These are phyloP conservation scores for Cebus imitator DNA, from an alignment of 2,113 vertebrate species.

Conservation along the genomic window DNA sequence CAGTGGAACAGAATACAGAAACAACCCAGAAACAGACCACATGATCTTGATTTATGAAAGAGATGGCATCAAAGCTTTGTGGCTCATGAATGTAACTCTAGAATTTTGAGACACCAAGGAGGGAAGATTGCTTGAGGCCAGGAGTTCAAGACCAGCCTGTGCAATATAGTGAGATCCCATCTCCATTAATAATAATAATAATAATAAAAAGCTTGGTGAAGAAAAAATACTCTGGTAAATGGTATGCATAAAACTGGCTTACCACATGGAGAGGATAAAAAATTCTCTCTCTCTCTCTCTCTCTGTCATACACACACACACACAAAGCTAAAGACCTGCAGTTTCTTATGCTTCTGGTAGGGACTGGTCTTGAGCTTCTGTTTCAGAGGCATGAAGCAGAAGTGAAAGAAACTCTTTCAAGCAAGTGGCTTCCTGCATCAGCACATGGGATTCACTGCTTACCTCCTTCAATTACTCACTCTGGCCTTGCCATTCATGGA, in stretches of 20 bases:
- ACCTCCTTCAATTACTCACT: not conserved
- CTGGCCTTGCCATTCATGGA: not conserved
- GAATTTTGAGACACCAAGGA: not conserved
- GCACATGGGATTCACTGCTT: not conserved
- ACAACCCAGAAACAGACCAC: not conserved
- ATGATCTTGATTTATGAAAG: not conserved
- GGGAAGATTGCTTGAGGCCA: not conserved
- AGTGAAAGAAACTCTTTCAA: not conserved
- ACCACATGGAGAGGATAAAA: not conserved
- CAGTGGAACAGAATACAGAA: not conserved
- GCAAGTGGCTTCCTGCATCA: not conserved
- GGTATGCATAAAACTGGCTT: not conserved
- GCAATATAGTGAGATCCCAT: not conserved
- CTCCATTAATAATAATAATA: not conserved
- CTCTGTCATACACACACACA: too few relatives aligned
- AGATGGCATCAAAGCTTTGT: not conserved
- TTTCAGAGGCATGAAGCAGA: not conserved
- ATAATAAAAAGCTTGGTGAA: not conserved
- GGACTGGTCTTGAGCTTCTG: not conserved
- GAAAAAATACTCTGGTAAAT: not conserved
- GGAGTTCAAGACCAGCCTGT: not conserved
- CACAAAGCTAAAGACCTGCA: not conserved
- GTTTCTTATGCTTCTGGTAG: not conserved
- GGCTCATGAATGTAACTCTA: not conserved
- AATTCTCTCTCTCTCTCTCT: not conserved